A percentile compares a stretch with the other conserved stretches of the same genome.
Evolutionary conservation across 2,797 vertebrate genomes (phyloP).

Genomic region (Pteronotus mesoamericanus): DNA sequence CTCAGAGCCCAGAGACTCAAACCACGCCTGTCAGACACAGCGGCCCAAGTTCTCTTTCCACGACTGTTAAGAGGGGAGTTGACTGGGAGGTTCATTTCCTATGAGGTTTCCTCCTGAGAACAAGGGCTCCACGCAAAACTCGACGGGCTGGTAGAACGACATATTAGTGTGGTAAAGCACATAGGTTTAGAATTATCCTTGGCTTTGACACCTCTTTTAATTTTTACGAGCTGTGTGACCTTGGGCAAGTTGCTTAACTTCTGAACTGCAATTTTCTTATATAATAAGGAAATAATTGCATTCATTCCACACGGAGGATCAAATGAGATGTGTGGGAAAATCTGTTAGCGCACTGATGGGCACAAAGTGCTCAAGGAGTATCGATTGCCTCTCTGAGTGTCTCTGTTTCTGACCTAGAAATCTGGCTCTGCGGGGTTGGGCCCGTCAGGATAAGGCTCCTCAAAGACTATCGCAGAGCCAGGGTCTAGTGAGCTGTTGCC

Average conservation of each 20-base stretch:
- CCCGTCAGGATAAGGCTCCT: background rate
- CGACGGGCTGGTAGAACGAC: background rate
- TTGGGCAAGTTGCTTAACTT: background rate
- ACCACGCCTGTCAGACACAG: background rate
- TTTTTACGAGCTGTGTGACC: background rate
- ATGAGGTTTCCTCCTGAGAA: background rate
- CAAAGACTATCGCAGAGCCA: background rate
- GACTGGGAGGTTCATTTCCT: too few species aligned
- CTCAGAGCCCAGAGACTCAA: background rate
- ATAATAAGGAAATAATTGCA: background rate
- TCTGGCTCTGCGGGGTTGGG: background rate
- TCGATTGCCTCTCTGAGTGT: background rate
- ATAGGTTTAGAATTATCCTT: background rate
- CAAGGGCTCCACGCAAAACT: background rate
- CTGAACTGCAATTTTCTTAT: background rate
- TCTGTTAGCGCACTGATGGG: background rate
- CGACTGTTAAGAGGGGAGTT: background rate
- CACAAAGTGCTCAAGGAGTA: background rate
- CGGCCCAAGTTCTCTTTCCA: background rate
- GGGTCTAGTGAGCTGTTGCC: background rate
- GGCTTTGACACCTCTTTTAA: background rate
- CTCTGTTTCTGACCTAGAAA: background rate
- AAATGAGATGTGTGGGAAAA: background rate
- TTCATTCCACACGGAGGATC: background rate
- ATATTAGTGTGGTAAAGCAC: background rate